Evolutionary conservation across 2,113 vertebrate species (phyloP).

Genomic region (Cathartes aura): DNA sequence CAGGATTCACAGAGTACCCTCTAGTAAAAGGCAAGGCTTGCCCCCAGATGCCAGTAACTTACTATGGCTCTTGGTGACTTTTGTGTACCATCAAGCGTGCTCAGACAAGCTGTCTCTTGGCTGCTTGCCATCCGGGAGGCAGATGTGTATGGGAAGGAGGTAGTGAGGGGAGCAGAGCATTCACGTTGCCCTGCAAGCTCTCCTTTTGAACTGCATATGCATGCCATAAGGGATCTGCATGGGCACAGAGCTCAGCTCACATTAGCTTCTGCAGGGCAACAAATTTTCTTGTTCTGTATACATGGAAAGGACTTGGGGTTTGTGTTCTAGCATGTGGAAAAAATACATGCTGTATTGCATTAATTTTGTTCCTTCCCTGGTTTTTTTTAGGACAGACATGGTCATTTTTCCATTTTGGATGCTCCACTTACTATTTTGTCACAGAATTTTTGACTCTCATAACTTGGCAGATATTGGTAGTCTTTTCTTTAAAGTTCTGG

Average conservation of each 20-base stretch:
- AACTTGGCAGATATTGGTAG: neutral
- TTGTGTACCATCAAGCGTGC: neutral
- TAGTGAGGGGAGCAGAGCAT: neutral
- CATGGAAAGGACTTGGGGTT: neutral
- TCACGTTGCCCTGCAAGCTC: fast-evolving
- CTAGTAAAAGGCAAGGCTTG: neutral
- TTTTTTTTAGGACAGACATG: neutral
- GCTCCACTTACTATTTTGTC: neutral
- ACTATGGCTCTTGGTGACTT: neutral
- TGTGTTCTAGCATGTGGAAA: neutral
- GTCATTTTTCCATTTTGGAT: neutral
- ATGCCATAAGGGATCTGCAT: neutral
- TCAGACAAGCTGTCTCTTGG: conserved; percentile 42
- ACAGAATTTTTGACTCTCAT: neutral
- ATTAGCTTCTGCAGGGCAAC: neutral
- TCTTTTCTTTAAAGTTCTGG: neutral
- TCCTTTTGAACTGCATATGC: neutral
- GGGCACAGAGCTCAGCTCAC: neutral
- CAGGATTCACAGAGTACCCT: neutral
- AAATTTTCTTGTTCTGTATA: neutral
- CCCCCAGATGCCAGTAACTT: neutral
- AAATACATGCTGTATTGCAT: neutral
- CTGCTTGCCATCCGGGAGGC: neutral
- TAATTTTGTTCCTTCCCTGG: neutral
- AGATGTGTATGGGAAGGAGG: neutral